Evolutionary conservation across 2,888 invertebrate genomes (phyloP).

Genomic region (Dryobotodes eremita): DNA sequence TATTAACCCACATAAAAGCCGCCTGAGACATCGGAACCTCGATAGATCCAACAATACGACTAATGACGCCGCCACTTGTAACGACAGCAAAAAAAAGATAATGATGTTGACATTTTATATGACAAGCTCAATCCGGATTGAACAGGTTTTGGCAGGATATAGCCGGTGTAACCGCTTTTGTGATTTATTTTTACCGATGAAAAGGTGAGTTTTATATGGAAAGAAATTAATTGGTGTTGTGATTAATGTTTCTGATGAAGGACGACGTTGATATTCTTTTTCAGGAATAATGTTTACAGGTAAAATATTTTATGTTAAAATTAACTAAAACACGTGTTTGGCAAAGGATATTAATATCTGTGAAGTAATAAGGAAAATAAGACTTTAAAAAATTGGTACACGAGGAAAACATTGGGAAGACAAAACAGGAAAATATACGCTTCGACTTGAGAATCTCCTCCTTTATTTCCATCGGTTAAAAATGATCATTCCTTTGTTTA

Average conservation of each 20-base stretch:
- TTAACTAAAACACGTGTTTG: not conserved
- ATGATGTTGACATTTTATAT: slow-evolving; percentile 55
- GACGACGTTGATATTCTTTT: not conserved
- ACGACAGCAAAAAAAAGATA: slow-evolving; percentile 67
- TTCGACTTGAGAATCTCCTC: too few relatives aligned
- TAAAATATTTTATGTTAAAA: not conserved
- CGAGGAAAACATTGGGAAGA: not conserved
- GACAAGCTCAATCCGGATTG: slow-evolving; percentile 35
- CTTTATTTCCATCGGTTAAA: too few relatives aligned
- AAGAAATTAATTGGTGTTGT: not conserved
- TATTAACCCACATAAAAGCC: slow-evolving; percentile 34
- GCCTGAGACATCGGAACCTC: slow-evolving; percentile 59
- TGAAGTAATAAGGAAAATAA: slow-evolving; percentile 1
- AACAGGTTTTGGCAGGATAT: slow-evolving; percentile 42
- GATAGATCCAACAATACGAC: slow-evolving; percentile 77
- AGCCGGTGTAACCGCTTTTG: slow-evolving; percentile 14
- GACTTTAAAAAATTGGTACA: not conserved
- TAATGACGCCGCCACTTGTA: slow-evolving; percentile 75
- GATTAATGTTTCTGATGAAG: not conserved
- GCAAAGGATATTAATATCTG: not conserved
- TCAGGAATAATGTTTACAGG: not conserved
- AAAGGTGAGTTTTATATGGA: not conserved
- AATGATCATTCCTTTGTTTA: not conserved
- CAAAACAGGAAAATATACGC: not conserved
- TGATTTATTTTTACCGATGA: slow-evolving; percentile 24